phyloP scores from a whole-genome alignment of 2,888 invertebrate genomes.

The Eurytoma californica region DNA sequence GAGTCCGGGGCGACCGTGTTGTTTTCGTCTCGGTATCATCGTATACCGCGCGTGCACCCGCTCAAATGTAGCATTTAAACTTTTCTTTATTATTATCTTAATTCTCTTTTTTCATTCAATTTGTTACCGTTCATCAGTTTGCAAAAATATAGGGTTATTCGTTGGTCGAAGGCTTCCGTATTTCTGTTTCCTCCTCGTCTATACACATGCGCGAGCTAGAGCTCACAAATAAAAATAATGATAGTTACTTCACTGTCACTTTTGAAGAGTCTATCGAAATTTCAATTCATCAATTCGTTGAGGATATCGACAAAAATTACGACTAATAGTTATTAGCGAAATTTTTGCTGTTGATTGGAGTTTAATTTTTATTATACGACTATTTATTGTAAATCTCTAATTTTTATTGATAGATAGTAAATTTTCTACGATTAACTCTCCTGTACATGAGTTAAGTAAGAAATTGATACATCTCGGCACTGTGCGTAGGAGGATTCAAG shows the following conservation, averaged over 20 bases:
- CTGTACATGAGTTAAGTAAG: too few relatives aligned
- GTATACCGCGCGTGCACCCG: conserved; percentile 47
- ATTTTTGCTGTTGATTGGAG: too few relatives aligned
- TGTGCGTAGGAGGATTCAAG: too few relatives aligned
- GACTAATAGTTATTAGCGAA: background rate
- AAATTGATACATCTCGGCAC: too few relatives aligned
- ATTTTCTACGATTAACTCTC: too few relatives aligned
- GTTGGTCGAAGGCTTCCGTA: conserved; percentile 20
- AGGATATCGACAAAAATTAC: conserved; percentile 14
- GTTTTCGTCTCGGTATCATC: conserved; percentile 54
- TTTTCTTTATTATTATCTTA: background rate
- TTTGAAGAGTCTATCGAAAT: conserved; percentile 5
- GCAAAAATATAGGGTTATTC: conserved; percentile 47
- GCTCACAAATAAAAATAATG: too few relatives aligned
- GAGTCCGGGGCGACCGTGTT: conserved; percentile 48
- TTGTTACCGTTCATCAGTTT: background rate
- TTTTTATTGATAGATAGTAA: too few relatives aligned
- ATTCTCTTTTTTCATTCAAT: background rate
- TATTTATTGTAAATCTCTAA: too few relatives aligned
- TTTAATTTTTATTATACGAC: too few relatives aligned
- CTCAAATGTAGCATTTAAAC: conserved; percentile 2
- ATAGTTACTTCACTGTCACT: background rate
- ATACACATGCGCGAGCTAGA: too few relatives aligned
- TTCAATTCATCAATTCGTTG: conserved; percentile 2
- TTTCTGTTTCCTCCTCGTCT: too few relatives aligned